Conservation (phyloP, 2,888 invertebrate genomes). For the Caenorhabditis sulstoni region DNA sequence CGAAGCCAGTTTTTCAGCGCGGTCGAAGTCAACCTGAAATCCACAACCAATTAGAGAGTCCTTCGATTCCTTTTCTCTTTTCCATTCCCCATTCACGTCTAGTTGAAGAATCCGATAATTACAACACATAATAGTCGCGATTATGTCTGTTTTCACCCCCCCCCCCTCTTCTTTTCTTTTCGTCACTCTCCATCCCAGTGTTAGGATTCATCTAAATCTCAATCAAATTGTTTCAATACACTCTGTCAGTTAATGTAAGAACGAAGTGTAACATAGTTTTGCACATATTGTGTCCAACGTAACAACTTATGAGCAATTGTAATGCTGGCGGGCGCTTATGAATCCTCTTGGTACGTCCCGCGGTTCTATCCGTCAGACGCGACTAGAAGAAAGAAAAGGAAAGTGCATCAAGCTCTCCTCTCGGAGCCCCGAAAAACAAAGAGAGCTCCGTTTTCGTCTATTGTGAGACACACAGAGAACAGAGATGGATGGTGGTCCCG, state of each 20-base stretch:
- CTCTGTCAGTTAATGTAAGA: constrained; percentile 43
- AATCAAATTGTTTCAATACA: constrained; percentile 51
- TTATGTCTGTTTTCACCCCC: constrained; percentile 39
- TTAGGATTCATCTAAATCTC: constrained; percentile 26
- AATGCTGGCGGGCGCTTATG: constrained; percentile 38
- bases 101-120: constrained; percentile 50
- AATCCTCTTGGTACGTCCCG: constrained; percentile 10
- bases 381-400: not conserved
- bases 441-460: not conserved
- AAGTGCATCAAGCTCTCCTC: constrained; percentile 14
- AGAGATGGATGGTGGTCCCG: constrained; percentile 44
- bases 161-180: not conserved
- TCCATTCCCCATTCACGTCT: constrained; percentile 18
- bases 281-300: constrained; percentile 38
- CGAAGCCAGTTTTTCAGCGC: constrained; percentile 79
- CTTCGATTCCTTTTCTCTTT: not conserved
- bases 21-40: constrained; percentile 78
- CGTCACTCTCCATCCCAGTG: constrained; percentile 11
- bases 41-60: not conserved
- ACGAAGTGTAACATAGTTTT: constrained; percentile 34
- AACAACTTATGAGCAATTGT: constrained; percentile 57
- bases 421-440: constrained; percentile 34
- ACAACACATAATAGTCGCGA: constrained; percentile 50
- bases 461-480: constrained; percentile 26
- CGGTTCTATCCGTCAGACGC: not conserved